Evolutionary conservation across 2,113 vertebrate genomes (phyloP), one percentile per base, ranked within the genome.

Genomic region (Perognathus longimembris): DNA sequence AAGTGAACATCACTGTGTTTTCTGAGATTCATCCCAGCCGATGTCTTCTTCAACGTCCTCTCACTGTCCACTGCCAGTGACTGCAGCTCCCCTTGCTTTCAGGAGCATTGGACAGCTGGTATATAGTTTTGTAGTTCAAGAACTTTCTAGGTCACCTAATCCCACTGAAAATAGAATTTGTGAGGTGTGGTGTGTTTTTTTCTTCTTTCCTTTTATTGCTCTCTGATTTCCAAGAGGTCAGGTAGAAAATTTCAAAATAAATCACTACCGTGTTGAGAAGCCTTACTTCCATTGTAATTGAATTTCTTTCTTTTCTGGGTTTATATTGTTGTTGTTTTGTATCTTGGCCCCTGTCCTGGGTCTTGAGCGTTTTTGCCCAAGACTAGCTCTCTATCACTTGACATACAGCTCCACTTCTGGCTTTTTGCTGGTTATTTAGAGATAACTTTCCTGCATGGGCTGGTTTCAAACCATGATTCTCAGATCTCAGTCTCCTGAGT

Each of bases 161-260:
- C 63, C 79, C 66, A 78, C 45, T 79, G 36, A 83, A 96, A 94
- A 91, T 87, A 10, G 50, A 77, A 74, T 67, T 38, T 86, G 14
- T 79, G 7, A 18, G 45, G 45, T 45, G n/a, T 45, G 45, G 45
- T 45, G 45, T 45, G 45, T 45, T 12, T 32, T 21, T 64, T 90
- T 66, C 80, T 83, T 74, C 45, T 82, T 64, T 89, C 2, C 10
- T 15, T 9, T 71, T 63, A 34, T 82, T 94, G 21, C 18, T 71
- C 42, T 34, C 77, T 89, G 63, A 63, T 76, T 89, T 89, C 6
- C 6, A 71, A 95, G 57, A 78, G 2, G 42, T 67, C 6, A 82
- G 38, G 3, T 59, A 18, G 36, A 34, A 73, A 76, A 71, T n/a
- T 66, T 75, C 36, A 95, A 1, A 32, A 21, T 45, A 73, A 80